These are phyloP conservation scores for Cryptomyrus ogoouensis DNA, from an alignment of 2,113 vertebrate genomes.

Conservation along the genomic window DNA sequence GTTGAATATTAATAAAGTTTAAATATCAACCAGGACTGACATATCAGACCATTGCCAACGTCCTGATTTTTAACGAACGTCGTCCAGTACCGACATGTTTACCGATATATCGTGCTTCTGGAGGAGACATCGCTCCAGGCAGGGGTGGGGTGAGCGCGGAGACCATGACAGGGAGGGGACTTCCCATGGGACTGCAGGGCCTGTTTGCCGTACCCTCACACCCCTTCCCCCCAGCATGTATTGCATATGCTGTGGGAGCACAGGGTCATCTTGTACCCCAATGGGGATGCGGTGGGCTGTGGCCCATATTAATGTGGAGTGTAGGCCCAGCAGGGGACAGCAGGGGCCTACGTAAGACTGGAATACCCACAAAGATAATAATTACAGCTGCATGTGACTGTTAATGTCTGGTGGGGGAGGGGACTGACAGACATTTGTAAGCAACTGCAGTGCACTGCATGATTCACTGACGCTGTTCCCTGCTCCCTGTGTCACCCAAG, in stretches of 20 bases:
- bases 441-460: not conserved
- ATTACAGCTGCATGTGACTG: not conserved
- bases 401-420: not conserved
- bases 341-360: not conserved
- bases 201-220: not conserved
- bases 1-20: no score
- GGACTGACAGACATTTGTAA: not conserved
- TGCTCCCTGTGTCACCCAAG: not conserved
- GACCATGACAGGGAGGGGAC: not conserved
- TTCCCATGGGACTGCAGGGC: not conserved
- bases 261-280: not conserved
- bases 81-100: not conserved
- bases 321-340: not conserved
- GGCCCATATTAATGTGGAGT: not conserved
- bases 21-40: no score
- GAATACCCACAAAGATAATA: not conserved
- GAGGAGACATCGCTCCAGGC: not conserved
- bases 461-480: not conserved
- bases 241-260: not conserved
- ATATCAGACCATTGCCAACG: no score
- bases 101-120: not conserved
- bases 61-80: no score
- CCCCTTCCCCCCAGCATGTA: not conserved
- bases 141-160: not conserved
- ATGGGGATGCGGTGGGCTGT: not conserved